A percentile compares a stretch with the other conserved stretches of the same genome.
phyloP scores from a whole-genome alignment of 1,140 invertebrate species.

The Odontomachus brunneus region DNA sequence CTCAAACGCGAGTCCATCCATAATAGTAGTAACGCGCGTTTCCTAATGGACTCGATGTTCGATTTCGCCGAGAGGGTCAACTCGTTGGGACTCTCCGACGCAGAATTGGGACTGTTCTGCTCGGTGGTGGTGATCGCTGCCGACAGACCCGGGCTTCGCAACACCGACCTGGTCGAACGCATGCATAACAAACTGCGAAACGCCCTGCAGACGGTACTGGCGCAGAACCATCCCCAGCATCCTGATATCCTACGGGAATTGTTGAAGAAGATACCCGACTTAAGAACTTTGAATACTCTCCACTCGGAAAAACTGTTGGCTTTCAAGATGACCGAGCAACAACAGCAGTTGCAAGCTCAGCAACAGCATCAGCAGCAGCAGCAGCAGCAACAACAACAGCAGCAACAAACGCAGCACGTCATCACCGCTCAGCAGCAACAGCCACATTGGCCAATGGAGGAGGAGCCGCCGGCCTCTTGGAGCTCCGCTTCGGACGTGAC shows the following conservation, averaged over 20 bases:
- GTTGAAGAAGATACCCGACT: slow-evolving; percentile 97
- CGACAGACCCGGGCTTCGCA: slow-evolving; percentile 96
- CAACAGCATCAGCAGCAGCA: slow-evolving; percentile 79
- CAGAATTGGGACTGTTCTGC: slow-evolving; percentile 97
- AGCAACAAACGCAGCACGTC: slow-evolving; percentile 66
- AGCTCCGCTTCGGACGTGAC: slow-evolving; percentile 89
- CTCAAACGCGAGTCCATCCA: slow-evolving; percentile 95
- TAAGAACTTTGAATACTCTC: slow-evolving; percentile 97
- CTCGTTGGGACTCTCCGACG: slow-evolving; percentile 94
- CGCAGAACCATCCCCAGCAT: slow-evolving; percentile 93
- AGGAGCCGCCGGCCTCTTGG: slow-evolving; percentile 86
- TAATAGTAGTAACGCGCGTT: slow-evolving; percentile 95
- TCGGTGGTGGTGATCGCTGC: slow-evolving; percentile 97
- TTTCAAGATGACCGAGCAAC: slow-evolving; percentile 95
- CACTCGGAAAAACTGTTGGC: slow-evolving; percentile 98
- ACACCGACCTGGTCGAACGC: slow-evolving; percentile 95
- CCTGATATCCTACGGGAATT: slow-evolving; percentile 93
- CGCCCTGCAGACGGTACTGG: slow-evolving; percentile 94
- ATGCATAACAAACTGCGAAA: slow-evolving; percentile 95
- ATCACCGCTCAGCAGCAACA: slow-evolving; percentile 71
- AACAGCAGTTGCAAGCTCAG: slow-evolving; percentile 90
- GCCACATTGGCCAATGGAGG: slow-evolving; percentile 85
- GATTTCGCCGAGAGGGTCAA: slow-evolving; percentile 98
- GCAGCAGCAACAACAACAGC: slow-evolving; percentile 71
- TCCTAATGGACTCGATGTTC: slow-evolving; percentile 98